Evolutionary conservation across 2,888 invertebrate species (phyloP).

Genomic region (Ormyrus nitidulus): DNA sequence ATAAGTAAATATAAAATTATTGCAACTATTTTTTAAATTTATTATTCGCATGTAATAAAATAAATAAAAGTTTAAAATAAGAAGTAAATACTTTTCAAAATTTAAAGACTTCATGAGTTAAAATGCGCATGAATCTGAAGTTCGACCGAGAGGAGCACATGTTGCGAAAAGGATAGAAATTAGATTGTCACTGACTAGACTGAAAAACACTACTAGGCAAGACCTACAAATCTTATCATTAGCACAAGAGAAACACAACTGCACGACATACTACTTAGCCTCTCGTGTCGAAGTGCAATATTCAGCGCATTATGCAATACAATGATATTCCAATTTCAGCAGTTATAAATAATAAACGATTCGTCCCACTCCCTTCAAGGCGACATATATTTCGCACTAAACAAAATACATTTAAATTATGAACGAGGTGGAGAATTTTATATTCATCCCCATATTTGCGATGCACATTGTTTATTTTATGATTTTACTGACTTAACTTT

Average conservation of each 20-base stretch:
- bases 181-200: constrained; percentile 9
- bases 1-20: too few relatives aligned
- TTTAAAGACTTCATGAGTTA: constrained; percentile 18
- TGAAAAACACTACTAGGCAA: constrained; percentile 22
- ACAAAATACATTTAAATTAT: not conserved
- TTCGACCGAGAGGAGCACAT: constrained; percentile 7
- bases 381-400: constrained; percentile 6
- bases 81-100: constrained; percentile 21
- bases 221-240: constrained; percentile 29
- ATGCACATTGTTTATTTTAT: too few relatives aligned
- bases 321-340: constrained; percentile 42
- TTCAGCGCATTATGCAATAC: constrained; percentile 44
- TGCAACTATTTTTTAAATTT: too few relatives aligned
- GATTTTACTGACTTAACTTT: too few relatives aligned
- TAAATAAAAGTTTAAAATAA: not conserved
- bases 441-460: too few relatives aligned
- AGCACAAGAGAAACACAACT: constrained; percentile 15
- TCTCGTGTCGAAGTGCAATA: constrained; percentile 39
- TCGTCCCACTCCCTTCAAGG: constrained; percentile 6
- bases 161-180: not conserved
- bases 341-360: constrained; percentile 31
- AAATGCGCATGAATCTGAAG: constrained; percentile 17
- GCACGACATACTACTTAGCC: not conserved
- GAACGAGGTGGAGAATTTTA: too few relatives aligned
- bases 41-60: not conserved